Conservation (phyloP, 2,113 vertebrate genomes). For the Coptodon rendalli region DNA sequence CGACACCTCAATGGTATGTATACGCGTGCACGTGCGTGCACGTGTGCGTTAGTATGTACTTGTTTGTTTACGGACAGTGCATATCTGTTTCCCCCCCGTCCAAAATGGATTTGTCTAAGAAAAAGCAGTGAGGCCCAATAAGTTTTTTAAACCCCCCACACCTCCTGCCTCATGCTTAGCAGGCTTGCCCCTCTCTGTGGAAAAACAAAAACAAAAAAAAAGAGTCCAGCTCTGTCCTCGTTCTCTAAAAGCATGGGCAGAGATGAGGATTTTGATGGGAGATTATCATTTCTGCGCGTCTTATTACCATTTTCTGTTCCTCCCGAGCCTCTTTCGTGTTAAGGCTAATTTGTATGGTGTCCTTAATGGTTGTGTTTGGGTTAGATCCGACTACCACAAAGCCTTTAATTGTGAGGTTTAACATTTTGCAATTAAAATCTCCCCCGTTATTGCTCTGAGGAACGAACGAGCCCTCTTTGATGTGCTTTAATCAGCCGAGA, state of each 20-base stretch:
- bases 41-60: neutral
- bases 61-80: neutral
- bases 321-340: constrained; percentile 26
- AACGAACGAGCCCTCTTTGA: constrained; percentile 84
- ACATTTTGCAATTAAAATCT: constrained; percentile 96
- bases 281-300: constrained; percentile 63
- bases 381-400: constrained; percentile 83
- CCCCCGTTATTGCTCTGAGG: constrained; percentile 82
- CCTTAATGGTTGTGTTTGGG: constrained; percentile 80
- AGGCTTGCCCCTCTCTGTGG: neutral
- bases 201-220: neutral
- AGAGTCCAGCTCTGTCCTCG: constrained; percentile 31
- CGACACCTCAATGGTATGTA: constrained; percentile 71
- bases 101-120: neutral
- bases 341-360: constrained; percentile 81
- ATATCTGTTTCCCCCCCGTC: neutral
- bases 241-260: constrained; percentile 46
- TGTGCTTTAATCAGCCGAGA: constrained; percentile 90
- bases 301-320: constrained; percentile 49
- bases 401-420: constrained; percentile 96
- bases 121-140: neutral
- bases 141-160: neutral
- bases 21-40: neutral
- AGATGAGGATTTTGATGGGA: constrained; percentile 58
- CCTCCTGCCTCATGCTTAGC: constrained; percentile 3